Evolutionary conservation across 2,888 invertebrate species (phyloP).

Genomic region (Plagodis dolabraria): DNA sequence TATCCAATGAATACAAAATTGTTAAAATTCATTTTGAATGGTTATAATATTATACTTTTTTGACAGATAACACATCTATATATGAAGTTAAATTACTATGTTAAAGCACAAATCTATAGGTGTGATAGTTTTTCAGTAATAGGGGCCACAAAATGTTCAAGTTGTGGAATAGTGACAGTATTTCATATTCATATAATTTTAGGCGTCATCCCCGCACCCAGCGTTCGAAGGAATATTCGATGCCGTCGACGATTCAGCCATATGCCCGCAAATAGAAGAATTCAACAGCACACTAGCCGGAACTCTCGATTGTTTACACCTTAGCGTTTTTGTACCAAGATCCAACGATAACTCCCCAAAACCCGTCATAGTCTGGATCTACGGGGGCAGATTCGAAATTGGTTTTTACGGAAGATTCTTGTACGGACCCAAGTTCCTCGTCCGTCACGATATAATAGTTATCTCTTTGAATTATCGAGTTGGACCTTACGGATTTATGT

Average conservation of each 20-base stretch:
- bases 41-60: no score
- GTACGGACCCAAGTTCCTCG: slow-evolving; percentile 54
- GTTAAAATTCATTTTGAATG: no score
- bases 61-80: no score
- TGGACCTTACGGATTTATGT: slow-evolving; percentile 68
- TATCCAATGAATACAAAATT: no score
- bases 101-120: no score
- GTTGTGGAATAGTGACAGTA: no score
- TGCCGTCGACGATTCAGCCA: slow-evolving; percentile 57
- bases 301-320: slow-evolving; percentile 55
- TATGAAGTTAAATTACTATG: no score
- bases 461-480: slow-evolving; percentile 65
- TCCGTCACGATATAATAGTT: slow-evolving; percentile 56
- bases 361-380: slow-evolving; percentile 61
- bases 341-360: slow-evolving; percentile 39
- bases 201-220: slow-evolving; percentile 53
- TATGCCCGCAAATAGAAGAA: slow-evolving; percentile 58
- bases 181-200: slow-evolving; percentile 7
- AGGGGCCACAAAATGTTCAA: no score
- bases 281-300: slow-evolving; percentile 46
- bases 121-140: no score
- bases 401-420: slow-evolving; percentile 49
- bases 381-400: slow-evolving; percentile 52
- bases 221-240: slow-evolving; percentile 53
- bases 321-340: slow-evolving; percentile 58